Evolutionary conservation across 2,888 invertebrate species (phyloP), one percentile per base, ranked within the genome.

Genomic region (Elegia similella): DNA sequence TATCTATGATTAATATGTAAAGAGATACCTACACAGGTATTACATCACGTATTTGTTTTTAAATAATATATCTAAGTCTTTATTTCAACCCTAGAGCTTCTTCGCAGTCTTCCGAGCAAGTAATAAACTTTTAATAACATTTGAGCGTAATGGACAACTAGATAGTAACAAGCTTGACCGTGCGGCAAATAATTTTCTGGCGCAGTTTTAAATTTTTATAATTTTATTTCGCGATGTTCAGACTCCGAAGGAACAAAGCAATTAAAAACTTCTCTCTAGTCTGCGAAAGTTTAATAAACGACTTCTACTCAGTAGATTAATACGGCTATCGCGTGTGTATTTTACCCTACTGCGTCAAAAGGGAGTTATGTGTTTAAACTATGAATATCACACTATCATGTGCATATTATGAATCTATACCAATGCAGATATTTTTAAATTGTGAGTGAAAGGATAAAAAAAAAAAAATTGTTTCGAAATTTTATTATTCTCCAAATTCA

Each of bases 211-310:
- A 60, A 58, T 67, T 68, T 70, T 71, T 75, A 72, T 70, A 55
- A 65, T 67, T 69, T 72, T 68, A 68, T 69, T 69, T 69, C 61
- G 61, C 68, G 58, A 66, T 66, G 66, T 63, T 62, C 72, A 78
- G 73, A 74, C 77, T 69, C 68, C 69, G 66, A 64, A 70, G 74
- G 76, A 76, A 76, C 74, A 74, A 78, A 78, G 78, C 80, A 81
- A 81, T 81, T 81, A 81, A 81, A 78, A 80, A 80, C 73, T 80
- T 79, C 69, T 64, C 67, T 71, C 61, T 68, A 73, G 78, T 74
- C 73, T 70, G 69, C 72, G 56, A 59, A 68, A 66, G 60, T 67
- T 69, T 62, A 60, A 62, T 57, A 62, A 46, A 62, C 57, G 60
- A 62, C 61, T 64, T 54, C 62, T 66, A 65, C 62, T 55, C 59